phyloP scores from a whole-genome alignment of 2,888 invertebrate species.

The Desoria tigrina region DNA sequence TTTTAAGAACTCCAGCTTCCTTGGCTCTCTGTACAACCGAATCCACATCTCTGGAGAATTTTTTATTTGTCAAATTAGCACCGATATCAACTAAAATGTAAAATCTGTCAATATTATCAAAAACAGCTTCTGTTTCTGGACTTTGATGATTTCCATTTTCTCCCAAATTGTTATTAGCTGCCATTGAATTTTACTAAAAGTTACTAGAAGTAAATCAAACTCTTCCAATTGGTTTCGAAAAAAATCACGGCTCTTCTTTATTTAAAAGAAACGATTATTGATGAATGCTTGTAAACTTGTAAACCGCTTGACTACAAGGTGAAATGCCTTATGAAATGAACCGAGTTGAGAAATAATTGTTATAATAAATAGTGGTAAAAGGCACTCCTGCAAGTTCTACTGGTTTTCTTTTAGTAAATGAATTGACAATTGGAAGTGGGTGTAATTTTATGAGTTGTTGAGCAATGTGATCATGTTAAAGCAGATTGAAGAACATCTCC shows the following conservation, averaged over 20 bases:
- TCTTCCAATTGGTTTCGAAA: background rate
- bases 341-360: too few relatives aligned
- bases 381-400: too few relatives aligned
- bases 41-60: slow-evolving; percentile 87
- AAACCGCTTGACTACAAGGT: too few relatives aligned
- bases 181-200: background rate
- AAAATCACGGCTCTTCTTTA: too few relatives aligned
- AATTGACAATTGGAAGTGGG: slow-evolving; percentile 12
- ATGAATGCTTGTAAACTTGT: too few relatives aligned
- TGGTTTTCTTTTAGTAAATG: too few relatives aligned
- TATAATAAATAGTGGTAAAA: too few relatives aligned
- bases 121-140: too few relatives aligned
- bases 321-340: too few relatives aligned
- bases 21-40: slow-evolving; percentile 87
- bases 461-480: slow-evolving; percentile 15
- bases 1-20: slow-evolving; percentile 90
- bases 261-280: too few relatives aligned
- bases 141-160: slow-evolving; percentile 21
- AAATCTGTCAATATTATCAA: slow-evolving; percentile 65
- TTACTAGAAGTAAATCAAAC: background rate
- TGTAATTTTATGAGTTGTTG: slow-evolving; percentile 23
- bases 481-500: background rate
- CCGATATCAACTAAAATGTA: slow-evolving; percentile 89
- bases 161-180: slow-evolving; percentile 17
- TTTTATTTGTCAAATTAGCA: slow-evolving; percentile 90